Evolutionary conservation across 2,888 invertebrate species (phyloP).

Genomic region (Punctoribates punctum): DNA sequence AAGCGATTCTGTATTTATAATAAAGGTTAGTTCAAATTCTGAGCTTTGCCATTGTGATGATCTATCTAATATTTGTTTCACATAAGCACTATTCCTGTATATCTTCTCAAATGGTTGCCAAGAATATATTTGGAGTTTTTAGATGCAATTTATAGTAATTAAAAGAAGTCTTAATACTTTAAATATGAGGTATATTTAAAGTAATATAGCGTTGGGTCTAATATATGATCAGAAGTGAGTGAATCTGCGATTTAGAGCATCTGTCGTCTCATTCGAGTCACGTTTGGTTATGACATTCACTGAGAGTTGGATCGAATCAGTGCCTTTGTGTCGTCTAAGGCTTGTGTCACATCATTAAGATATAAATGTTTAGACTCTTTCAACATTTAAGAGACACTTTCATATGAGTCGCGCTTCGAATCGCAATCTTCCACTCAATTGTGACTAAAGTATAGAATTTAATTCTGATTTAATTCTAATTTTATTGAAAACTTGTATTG

Average conservation of each 20-base stretch:
- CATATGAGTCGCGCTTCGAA: not conserved
- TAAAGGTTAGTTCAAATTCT: no score
- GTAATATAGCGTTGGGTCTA: no score
- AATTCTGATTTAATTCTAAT: not conserved
- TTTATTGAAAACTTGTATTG: not conserved
- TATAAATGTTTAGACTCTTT: slow-evolving; percentile 14
- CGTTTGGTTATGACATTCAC: slow-evolving; percentile 35
- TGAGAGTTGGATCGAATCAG: slow-evolving; percentile 10
- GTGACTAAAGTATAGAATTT: slow-evolving; percentile 3
- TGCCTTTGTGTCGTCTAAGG: slow-evolving; percentile 18
- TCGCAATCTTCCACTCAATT: not conserved
- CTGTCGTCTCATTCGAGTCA: slow-evolving; percentile 33
- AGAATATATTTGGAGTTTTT: no score
- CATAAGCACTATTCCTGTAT: no score
- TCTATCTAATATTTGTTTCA: no score
- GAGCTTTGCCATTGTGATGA: no score
- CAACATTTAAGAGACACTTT: slow-evolving; percentile 6
- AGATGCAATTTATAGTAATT: no score
- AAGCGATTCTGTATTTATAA: no score
- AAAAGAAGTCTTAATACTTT: no score
- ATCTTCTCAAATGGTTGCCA: no score
- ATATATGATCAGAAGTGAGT: no score
- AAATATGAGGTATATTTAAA: no score
- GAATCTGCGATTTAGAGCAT: not conserved
- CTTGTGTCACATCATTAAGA: slow-evolving; percentile 36